phyloP scores from a whole-genome alignment of 2,888 invertebrate species.

The Nymphalis c-album region DNA sequence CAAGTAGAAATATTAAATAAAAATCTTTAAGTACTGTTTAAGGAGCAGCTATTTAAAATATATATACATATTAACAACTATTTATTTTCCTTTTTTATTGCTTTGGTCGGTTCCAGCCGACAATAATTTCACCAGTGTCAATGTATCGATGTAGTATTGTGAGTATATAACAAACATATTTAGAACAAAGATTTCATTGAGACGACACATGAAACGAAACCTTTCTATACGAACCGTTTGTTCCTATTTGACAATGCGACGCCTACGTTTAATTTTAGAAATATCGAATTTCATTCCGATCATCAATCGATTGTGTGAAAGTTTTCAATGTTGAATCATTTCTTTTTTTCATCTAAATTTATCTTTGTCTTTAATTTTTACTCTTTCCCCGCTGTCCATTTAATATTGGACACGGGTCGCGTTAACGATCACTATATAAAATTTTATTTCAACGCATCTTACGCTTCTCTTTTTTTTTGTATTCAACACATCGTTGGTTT shows the following conservation, averaged over 20 bases:
- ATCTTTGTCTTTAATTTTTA: constrained; percentile 80
- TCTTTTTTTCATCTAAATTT: constrained; percentile 70
- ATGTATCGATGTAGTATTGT: no score
- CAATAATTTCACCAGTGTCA: no score
- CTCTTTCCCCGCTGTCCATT: constrained; percentile 73
- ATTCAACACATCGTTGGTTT: constrained; percentile 73
- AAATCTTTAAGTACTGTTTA: not conserved
- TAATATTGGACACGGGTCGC: constrained; percentile 73
- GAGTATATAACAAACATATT: no score
- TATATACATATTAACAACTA: no score
- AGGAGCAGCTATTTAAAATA: no score
- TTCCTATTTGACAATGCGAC: constrained; percentile 56
- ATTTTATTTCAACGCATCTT: constrained; percentile 76
- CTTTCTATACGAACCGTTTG: constrained; percentile 9
- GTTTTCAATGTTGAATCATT: constrained; percentile 66
- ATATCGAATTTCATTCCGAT: constrained; percentile 76
- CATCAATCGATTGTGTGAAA: constrained; percentile 61
- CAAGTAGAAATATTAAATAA: not conserved
- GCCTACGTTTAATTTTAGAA: constrained; percentile 58
- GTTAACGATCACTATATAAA: constrained; percentile 80
- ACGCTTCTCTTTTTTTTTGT: constrained; percentile 59
- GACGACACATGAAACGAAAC: constrained; percentile 22
- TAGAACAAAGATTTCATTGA: constrained; percentile 16
- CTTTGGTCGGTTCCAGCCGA: no score
- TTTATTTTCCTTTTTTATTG: no score